Evolutionary conservation across 2,113 vertebrate species (phyloP), one percentile per base, ranked within the genome.

Genomic region (Tupaia chinensis): DNA sequence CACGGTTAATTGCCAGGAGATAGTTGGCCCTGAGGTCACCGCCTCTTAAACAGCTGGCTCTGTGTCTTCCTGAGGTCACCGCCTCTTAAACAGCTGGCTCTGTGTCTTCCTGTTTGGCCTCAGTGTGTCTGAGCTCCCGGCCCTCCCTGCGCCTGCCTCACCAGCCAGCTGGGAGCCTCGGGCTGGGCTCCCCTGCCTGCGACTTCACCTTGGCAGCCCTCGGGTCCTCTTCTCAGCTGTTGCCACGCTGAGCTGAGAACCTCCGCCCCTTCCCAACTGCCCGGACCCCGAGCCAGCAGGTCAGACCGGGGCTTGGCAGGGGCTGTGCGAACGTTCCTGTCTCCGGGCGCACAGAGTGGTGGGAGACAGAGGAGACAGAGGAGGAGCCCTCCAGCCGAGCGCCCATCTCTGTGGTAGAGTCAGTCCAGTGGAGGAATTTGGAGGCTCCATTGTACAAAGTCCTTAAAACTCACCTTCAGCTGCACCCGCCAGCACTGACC

Each of bases 21-120:
- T 87, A 74, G 91, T 54, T 87, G 2, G 8, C 91, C 95, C 89
- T 70, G 78, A 93, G 96, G 87, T 95, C 96, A 81, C 23, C 54
- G 79, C 79, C 0, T 3, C 89, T 87, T 61, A 68, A 92, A 94
- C 89, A 93, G 92, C 94, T 91, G 89, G 93, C 97, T 73, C 74
- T 58, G 0, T 93, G 32, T 32, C 32, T 32, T 32, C 95, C 89
- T 70, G 78, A 93, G 96, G 87, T 95, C 96, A 80, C 23, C 54
- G 79, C 79, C 0, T 3, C 89, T 89, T 61, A 68, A 92, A 94
- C 89, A 93, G 92, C 94, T 91, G 89, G 93, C 97, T 73, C 74
- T 58, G 0, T 92, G 86, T 87, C 89, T 88, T 73, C 91, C 27
- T 7, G 70, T 61, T 66, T 70, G 56, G 86, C 89, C 19, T 81